A percentile compares a stretch with the other conserved stretches of the same genome.
phyloP scores from a whole-genome alignment of 2,888 invertebrate genomes.

The Conomelus anceps region DNA sequence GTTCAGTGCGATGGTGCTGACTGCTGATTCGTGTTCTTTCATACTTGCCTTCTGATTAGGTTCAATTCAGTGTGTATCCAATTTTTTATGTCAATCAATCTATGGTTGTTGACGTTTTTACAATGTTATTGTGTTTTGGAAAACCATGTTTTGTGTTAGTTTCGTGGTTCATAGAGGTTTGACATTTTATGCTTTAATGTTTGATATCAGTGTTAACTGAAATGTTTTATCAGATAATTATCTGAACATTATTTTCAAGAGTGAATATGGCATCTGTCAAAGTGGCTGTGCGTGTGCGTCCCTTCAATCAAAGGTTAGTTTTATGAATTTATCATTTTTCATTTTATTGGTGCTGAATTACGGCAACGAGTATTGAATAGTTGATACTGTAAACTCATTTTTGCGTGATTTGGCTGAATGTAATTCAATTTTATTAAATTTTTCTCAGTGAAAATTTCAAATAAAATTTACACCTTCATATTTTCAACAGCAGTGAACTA shows the following conservation, averaged over 20 bases:
- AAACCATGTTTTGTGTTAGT: neutral
- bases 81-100: neutral
- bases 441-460: no score
- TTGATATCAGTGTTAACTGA: neutral
- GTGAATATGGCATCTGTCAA: conserved; percentile 81
- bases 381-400: no score
- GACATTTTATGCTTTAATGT: neutral
- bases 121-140: neutral
- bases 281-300: conserved; percentile 85
- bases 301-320: conserved; percentile 75
- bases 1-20: no score
- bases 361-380: no score
- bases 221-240: neutral
- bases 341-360: neutral
- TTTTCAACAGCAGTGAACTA: no score
- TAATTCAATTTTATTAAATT: no score
- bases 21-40: no score
- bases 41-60: no score
- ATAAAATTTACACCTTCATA: no score
- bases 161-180: neutral
- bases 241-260: no score
- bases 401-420: no score
- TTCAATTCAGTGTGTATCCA: neutral
- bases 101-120: neutral
- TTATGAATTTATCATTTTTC: neutral